Evolutionary conservation across 2,797 vertebrate genomes (phyloP).

Genomic region (Nyctibius grandis): DNA sequence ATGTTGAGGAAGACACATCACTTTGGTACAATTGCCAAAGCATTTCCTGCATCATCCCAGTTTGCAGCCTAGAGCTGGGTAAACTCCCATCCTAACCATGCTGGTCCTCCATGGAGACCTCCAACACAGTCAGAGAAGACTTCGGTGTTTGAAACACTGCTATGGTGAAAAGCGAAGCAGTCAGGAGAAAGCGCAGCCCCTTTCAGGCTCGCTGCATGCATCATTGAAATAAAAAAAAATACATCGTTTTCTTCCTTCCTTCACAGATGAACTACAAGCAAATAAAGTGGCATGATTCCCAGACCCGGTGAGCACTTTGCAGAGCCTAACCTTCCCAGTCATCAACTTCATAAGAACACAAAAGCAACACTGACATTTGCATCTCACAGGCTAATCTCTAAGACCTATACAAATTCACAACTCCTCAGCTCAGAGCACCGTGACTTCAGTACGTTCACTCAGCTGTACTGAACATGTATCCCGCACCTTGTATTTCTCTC

Average conservation of each 20-base stretch:
- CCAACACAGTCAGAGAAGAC: background rate
- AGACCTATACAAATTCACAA: background rate
- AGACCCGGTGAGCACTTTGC: background rate
- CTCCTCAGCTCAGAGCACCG: background rate
- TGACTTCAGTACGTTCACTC: background rate
- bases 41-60: background rate
- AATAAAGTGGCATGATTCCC: background rate
- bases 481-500: background rate
- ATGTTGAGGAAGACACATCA: background rate
- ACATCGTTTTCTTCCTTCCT: background rate
- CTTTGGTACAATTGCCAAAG: background rate
- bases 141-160: background rate
- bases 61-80: background rate
- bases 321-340: background rate
- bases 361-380: background rate
- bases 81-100: background rate
- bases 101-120: background rate
- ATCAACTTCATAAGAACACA: background rate
- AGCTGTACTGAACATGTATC: rapidly evolving
- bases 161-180: background rate
- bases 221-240: background rate
- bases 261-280: background rate
- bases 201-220: background rate
- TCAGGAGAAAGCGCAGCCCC: background rate
- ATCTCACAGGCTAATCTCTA: background rate